Base-by-base conservation (phyloP, 92 coral and sea anemone species). In the Heteractis magnifica region DNA sequence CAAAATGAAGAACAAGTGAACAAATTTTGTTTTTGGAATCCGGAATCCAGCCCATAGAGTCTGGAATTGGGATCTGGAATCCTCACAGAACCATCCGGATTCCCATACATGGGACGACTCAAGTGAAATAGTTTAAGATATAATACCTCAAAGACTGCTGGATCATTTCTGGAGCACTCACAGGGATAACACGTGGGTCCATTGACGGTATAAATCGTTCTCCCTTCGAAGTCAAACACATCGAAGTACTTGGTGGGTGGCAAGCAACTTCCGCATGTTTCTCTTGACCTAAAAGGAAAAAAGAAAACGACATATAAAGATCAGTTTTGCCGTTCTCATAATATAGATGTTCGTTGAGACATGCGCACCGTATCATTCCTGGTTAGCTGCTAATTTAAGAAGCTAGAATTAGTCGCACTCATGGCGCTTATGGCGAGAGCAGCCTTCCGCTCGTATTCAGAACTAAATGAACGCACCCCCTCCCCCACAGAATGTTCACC, bases 181-280 rank as follows among this genome's bases (percentile, higher is more conserved):
- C 92, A 92, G 7, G 97, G 94, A 76, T 90, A 93, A 62, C 98
- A 92, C 0, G 90, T 55, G 2, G 98, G 94, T 0, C 98, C 98
- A 3, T 55, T 78, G n/a, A 93, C 94, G 52, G 82, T 85, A 83
- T 90, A 88, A 8, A 65, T 59, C 48, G 77, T 58, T 34, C 86
- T 83, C 0, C 96, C 94, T 6, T 90, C 82, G 52, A 86, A 80
- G 95, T 90, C 85, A 64, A 85, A 89, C 15, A 95, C 65, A 11
- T 95, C 94, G 51, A 94, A 95, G 86, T 93, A 95, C 13, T 65
- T 68, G 0, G 98, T 91, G 41, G 98, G 98, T 55, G 91, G 93
- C 71, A 95, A 79, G 71, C 98, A 95, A 53, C 93, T 79, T 41
- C 84, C 89, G 41, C 94, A 94, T 20, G 98, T 95, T 85, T 95